These are phyloP conservation scores for Sitobion miscanthi DNA, from an alignment of 1,140 invertebrate genomes.

Conservation along the genomic window DNA sequence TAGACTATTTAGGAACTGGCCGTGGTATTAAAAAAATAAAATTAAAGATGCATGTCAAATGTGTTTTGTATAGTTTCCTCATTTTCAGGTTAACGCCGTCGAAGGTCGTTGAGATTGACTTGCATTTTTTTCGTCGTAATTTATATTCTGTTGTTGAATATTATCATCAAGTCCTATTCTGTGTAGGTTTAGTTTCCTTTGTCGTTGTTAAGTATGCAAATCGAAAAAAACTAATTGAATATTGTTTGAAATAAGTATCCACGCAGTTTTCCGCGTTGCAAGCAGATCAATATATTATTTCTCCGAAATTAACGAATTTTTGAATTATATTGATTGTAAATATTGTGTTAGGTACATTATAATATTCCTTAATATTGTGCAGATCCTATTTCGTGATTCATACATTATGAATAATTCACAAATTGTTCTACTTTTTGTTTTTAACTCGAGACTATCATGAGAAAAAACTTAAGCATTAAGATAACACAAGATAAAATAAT, in stretches of 20 bases:
- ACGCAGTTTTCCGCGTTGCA: neutral
- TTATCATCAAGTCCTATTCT: neutral
- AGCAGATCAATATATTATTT: neutral
- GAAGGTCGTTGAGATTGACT: conserved; percentile 22
- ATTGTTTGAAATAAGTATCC: neutral
- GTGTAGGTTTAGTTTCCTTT: neutral
- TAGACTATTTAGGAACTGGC: neutral
- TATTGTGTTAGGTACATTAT: neutral
- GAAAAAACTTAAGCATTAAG: neutral
- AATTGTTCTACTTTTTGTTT: conserved; percentile 18
- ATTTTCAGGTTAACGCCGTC: conserved; percentile 6
- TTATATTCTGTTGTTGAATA: conserved; percentile 16
- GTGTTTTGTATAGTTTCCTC: neutral
- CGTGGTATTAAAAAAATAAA: neutral
- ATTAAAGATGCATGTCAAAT: conserved; percentile 21
- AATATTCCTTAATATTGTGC: neutral
- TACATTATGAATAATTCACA: conserved; percentile 27
- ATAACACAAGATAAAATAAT: neutral
- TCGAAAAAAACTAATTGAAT: conserved; percentile 17
- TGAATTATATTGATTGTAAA: neutral
- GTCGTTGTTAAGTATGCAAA: neutral
- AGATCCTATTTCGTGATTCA: neutral
- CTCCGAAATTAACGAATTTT: neutral
- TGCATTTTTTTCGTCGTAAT: conserved; percentile 7
- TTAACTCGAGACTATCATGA: neutral